phyloP scores from a whole-genome alignment of 2,797 vertebrate genomes.

The Coendou prehensilis region DNA sequence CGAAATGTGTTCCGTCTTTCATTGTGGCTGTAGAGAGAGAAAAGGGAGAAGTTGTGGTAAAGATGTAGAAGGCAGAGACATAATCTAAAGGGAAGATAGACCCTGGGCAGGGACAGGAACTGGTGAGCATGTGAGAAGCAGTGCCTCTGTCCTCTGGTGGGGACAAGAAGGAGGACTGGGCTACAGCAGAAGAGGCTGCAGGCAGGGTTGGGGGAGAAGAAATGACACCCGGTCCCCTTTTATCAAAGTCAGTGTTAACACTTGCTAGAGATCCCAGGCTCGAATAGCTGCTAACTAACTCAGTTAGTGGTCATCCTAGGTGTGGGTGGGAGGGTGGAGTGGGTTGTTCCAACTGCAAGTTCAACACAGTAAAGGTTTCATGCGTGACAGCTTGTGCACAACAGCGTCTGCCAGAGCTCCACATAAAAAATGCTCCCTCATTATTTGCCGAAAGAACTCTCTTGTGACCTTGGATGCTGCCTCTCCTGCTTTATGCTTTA shows the following conservation, averaged over 20 bases:
- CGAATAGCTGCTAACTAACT: neutral
- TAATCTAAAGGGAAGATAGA: too few relatives aligned
- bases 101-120: neutral
- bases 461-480: constrained; percentile 70
- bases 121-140: neutral
- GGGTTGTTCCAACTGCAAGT: neutral
- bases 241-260: neutral
- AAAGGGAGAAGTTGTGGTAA: neutral
- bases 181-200: neutral
- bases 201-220: neutral
- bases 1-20: constrained; percentile 93
- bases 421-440: constrained; percentile 63
- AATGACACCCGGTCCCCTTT: neutral
- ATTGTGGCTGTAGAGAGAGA: constrained; percentile 92
- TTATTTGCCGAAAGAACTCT: constrained; percentile 65
- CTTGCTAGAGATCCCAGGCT: neutral
- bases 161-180: neutral
- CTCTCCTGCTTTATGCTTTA: neutral
- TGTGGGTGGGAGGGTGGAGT: accelerated
- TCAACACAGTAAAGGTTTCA: neutral
- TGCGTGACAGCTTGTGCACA: accelerated
- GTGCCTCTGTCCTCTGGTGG: neutral
- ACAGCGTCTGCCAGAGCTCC: neutral
- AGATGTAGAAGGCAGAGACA: neutral
- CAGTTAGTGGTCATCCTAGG: neutral